These are phyloP conservation scores for Archilochus colubris DNA, from an alignment of 2,113 vertebrate genomes.

Conservation along the genomic window DNA sequence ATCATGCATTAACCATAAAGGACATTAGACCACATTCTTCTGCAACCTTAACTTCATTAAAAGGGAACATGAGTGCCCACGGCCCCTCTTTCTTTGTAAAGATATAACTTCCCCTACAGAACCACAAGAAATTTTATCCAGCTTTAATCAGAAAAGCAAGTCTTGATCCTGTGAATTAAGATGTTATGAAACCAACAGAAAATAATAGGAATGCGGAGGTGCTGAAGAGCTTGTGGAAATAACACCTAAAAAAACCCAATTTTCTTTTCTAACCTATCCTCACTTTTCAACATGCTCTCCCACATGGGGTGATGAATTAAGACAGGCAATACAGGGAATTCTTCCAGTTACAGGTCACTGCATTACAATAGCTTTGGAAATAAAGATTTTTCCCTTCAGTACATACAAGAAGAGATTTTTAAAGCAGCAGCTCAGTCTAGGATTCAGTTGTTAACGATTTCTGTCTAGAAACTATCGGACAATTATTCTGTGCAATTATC, in stretches of 20 bases:
- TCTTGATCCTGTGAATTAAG: conserved; percentile 44
- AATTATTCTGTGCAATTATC: background rate
- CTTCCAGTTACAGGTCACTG: conserved; percentile 54
- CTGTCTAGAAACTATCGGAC: background rate
- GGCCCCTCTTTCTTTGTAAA: background rate
- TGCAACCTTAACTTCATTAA: conserved; percentile 2
- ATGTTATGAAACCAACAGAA: conserved; percentile 62
- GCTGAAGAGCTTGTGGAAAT: conserved; percentile 19
- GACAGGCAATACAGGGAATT: conserved; percentile 41
- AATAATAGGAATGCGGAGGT: conserved; percentile 15
- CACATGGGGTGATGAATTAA: conserved; percentile 60
- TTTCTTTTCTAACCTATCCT: conserved; percentile 56
- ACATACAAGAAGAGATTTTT: conserved; percentile 41
- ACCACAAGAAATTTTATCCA: conserved; percentile 48
- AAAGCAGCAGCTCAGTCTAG: conserved; percentile 14
- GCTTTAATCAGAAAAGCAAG: conserved; percentile 52
- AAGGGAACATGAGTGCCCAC: background rate
- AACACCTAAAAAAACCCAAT: conserved; percentile 36
- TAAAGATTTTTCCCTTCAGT: conserved; percentile 35
- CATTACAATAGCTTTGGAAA: conserved; percentile 48
- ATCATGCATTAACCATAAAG: background rate
- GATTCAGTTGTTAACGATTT: background rate
- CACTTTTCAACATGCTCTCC: conserved; percentile 49
- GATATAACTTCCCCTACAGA: conserved; percentile 9
- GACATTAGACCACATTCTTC: background rate